These are phyloP conservation scores for Lepilemur ruficaudatus DNA, from an alignment of 2,797 vertebrate species.

Conservation along the genomic window DNA sequence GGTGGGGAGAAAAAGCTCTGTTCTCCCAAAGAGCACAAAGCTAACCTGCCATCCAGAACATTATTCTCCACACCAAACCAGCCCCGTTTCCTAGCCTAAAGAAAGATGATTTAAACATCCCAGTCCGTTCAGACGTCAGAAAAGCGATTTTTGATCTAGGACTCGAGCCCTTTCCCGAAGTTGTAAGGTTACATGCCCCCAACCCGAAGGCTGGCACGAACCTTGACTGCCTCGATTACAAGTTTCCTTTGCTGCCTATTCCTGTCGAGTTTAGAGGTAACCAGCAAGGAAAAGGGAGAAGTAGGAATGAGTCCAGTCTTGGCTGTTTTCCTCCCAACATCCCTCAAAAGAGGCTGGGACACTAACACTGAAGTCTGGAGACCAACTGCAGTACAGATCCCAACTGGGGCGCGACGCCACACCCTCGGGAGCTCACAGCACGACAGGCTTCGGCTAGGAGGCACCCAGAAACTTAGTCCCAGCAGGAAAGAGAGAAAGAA, in stretches of 20 bases:
- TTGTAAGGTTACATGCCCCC: not conserved
- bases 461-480: slow-evolving; percentile 53
- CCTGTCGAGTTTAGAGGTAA: not conserved
- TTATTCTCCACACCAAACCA: not conserved
- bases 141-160: not conserved
- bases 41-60: not conserved
- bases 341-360: not conserved
- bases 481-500: not conserved
- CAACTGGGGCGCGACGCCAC: not conserved
- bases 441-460: slow-evolving; percentile 24
- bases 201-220: not conserved
- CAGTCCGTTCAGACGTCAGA: not conserved
- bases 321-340: not conserved
- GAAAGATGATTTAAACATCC: not conserved
- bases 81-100: not conserved
- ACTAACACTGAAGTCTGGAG: not conserved
- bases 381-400: not conserved
- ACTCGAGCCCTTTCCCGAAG: not conserved
- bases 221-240: not conserved
- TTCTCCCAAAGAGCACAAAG: not conserved
- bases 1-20: not conserved
- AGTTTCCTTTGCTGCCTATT: slow-evolving; percentile 31
- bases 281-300: not conserved
- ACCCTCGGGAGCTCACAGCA: slow-evolving; percentile 50
- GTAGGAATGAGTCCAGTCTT: not conserved